phyloP scores from a whole-genome alignment of 2,113 vertebrate genomes.

The Python bivittatus region DNA sequence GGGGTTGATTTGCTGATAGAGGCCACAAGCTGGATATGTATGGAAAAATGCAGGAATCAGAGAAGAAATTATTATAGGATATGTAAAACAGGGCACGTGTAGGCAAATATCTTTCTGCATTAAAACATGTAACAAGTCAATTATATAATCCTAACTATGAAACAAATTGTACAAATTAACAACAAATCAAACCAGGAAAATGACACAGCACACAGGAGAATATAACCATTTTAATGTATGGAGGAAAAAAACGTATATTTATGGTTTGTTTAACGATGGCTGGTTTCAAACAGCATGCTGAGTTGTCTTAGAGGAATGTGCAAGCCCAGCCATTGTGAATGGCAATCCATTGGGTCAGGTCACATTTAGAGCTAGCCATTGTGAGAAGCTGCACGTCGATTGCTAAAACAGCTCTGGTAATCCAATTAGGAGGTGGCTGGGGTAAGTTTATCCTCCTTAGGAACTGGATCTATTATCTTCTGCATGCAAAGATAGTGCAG shows the following conservation, averaged over 20 bases:
- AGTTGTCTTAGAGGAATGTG: not conserved
- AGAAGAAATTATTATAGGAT: not conserved
- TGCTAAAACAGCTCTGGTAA: not conserved
- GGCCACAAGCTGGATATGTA: not conserved
- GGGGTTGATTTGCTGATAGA: not conserved
- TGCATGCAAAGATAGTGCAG: not conserved
- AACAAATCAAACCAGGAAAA: not conserved
- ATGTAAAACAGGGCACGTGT: not conserved
- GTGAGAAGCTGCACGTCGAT: not conserved
- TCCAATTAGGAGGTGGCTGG: not conserved
- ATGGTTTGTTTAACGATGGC: not conserved
- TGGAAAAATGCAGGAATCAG: not conserved
- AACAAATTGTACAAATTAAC: not conserved
- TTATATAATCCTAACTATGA: not conserved
- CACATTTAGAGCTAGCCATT: not conserved
- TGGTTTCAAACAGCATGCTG: not conserved
- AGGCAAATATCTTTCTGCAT: not conserved
- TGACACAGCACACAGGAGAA: not conserved
- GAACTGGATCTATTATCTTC: not conserved
- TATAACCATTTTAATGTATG: not conserved
- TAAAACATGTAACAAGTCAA: not conserved
- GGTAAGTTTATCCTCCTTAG: not conserved
- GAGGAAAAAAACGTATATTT: not conserved
- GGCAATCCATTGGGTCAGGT: not conserved
- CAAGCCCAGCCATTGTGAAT: not conserved